A percentile compares a stretch with the other conserved stretches of the same genome.
These are phyloP conservation scores for Aromia moschata DNA, from an alignment of 2,888 invertebrate species.

Conservation along the genomic window DNA sequence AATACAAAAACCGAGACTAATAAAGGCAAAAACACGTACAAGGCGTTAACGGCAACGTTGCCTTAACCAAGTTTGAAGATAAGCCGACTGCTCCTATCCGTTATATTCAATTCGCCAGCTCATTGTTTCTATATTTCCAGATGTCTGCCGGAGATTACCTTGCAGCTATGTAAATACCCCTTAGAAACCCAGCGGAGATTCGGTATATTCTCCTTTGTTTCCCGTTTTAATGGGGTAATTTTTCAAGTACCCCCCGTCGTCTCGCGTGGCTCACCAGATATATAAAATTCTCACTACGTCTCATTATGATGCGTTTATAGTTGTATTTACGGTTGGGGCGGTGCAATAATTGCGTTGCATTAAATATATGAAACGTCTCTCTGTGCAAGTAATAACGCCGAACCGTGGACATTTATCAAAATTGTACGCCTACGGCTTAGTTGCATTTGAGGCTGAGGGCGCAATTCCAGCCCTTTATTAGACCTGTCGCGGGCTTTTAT, in stretches of 20 bases:
- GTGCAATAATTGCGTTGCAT: slow-evolving; percentile 27
- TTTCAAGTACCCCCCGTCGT: slow-evolving; percentile 18
- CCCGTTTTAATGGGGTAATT: slow-evolving; percentile 14
- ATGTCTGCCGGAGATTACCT: slow-evolving; percentile 36
- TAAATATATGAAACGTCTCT: slow-evolving; percentile 29
- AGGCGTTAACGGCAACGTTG: too few relatives aligned
- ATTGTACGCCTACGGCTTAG: slow-evolving; percentile 9
- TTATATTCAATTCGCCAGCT: slow-evolving; percentile 12
- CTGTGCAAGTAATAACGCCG: slow-evolving; percentile 21
- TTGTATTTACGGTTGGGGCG: slow-evolving; percentile 24
- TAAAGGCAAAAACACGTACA: too few relatives aligned
- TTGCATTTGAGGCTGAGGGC: slow-evolving; percentile 11
- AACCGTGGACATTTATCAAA: slow-evolving; percentile 23
- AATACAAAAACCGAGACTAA: too few relatives aligned
- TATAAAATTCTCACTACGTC: slow-evolving; percentile 17
- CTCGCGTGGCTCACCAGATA: neutral
- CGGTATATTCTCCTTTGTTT: slow-evolving; percentile 37
- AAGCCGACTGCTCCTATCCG: neutral
- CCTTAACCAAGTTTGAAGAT: too few relatives aligned
- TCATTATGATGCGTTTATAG: slow-evolving; percentile 28
- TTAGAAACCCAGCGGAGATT: slow-evolving; percentile 29
- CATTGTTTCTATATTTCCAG: slow-evolving; percentile 38
- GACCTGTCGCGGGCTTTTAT: slow-evolving; percentile 2
- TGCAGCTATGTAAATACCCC: slow-evolving; percentile 39
- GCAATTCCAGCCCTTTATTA: slow-evolving; percentile 19